Conservation (phyloP, 2,888 invertebrate species). For the Alviniconcha strummeri region DNA sequence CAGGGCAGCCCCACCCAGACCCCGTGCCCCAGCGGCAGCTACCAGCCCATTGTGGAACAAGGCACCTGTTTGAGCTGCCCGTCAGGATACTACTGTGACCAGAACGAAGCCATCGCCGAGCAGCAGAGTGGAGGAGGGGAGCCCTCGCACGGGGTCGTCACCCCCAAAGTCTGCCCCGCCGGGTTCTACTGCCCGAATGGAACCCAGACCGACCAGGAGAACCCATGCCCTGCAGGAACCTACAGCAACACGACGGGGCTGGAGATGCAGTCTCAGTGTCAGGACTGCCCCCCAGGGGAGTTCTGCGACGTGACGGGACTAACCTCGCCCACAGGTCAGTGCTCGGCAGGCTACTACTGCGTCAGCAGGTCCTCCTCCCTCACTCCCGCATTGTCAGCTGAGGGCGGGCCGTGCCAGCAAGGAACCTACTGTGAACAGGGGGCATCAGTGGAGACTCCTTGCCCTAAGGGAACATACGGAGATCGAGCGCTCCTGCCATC, state of each 20-base stretch:
- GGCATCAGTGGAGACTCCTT: slow-evolving; percentile 54
- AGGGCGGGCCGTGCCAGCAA: slow-evolving; percentile 65
- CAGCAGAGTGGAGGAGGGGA: slow-evolving; percentile 66
- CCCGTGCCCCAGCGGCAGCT: slow-evolving; percentile 65
- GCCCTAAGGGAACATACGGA: slow-evolving; percentile 70
- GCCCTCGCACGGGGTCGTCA: slow-evolving; percentile 70
- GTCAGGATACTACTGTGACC: slow-evolving; percentile 68
- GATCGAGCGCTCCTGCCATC: slow-evolving; percentile 59
- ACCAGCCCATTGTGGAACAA: slow-evolving; percentile 63
- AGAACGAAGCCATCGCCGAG: slow-evolving; percentile 67
- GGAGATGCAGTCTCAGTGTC: slow-evolving; percentile 61
- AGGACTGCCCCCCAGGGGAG: slow-evolving; percentile 63
- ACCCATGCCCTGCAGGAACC: slow-evolving; percentile 69
- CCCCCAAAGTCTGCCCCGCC: slow-evolving; percentile 67
- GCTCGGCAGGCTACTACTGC: slow-evolving; percentile 68
- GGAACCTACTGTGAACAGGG: slow-evolving; percentile 67
- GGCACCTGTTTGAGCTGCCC: slow-evolving; percentile 64
- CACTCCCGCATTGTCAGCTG: slow-evolving; percentile 49
- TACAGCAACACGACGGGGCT: slow-evolving; percentile 67
- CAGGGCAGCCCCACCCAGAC: slow-evolving; percentile 61
- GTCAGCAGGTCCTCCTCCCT: slow-evolving; percentile 57
- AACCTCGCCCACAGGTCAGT: slow-evolving; percentile 64
- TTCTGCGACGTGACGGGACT: slow-evolving; percentile 69
- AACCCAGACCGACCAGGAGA: slow-evolving; percentile 61
- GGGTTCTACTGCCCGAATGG: slow-evolving; percentile 70